Percentiles rank a stretch among this genome's conserved stretches.
phyloP scores from a whole-genome alignment of 1,140 invertebrate species.

The Apis cerana region DNA sequence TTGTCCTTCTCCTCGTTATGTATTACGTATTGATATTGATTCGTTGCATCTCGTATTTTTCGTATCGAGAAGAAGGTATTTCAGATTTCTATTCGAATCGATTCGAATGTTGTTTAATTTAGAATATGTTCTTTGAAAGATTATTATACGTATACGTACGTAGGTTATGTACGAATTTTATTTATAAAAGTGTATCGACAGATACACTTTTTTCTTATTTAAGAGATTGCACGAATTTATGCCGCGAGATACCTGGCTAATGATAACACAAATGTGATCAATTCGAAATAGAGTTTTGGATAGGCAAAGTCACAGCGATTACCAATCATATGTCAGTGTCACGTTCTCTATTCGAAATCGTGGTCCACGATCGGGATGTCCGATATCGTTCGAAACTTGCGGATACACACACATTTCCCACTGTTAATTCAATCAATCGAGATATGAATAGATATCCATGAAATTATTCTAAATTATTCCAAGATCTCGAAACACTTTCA shows the following conservation, averaged over 20 bases:
- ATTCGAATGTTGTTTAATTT: too few relatives aligned
- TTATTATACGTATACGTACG: too few relatives aligned
- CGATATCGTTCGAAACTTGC: neutral
- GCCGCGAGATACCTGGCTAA: neutral
- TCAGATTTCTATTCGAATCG: too few relatives aligned
- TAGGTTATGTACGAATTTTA: neutral
- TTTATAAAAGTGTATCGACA: neutral
- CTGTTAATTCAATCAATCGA: neutral
- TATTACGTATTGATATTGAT: neutral
- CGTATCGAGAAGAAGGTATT: neutral
- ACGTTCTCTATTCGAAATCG: neutral
- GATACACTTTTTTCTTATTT: too few relatives aligned
- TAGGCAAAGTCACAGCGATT: neutral
- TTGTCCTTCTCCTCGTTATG: neutral
- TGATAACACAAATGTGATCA: neutral
- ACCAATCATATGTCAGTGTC: conserved; percentile 13
- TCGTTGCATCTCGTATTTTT: neutral
- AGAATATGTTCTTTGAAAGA: too few relatives aligned
- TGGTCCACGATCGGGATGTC: neutral
- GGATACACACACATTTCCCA: neutral
- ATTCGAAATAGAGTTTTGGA: neutral
- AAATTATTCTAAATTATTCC: neutral
- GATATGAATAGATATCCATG: neutral
- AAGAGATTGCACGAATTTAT: neutral
- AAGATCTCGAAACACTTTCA: neutral